These are phyloP conservation scores for Biston betularia DNA, from an alignment of 2,888 invertebrate species.

Conservation along the genomic window DNA sequence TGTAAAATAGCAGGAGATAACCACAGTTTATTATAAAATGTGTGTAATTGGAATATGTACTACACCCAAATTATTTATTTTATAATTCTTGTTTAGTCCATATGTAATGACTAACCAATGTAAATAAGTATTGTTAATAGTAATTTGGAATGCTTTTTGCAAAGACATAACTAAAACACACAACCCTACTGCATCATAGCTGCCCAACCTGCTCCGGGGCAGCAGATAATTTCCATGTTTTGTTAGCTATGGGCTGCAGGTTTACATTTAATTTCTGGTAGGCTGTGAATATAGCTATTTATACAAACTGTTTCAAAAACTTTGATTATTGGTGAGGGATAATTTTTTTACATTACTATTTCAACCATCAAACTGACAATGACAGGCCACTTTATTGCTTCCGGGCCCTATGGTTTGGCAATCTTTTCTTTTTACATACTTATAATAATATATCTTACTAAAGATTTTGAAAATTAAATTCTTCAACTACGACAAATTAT, in stretches of 20 bases:
- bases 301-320: too few relatives aligned
- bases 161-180: neutral
- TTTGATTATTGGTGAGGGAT: too few relatives aligned
- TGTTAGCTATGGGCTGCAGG: too few relatives aligned
- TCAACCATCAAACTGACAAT: neutral
- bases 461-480: neutral
- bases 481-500: neutral
- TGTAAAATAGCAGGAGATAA: conserved; percentile 22
- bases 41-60: neutral
- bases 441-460: neutral
- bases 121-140: neutral
- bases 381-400: too few relatives aligned
- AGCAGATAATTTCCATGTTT: conserved; percentile 1
- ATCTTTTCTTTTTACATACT: too few relatives aligned
- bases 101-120: neutral
- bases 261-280: too few relatives aligned
- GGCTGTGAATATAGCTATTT: too few relatives aligned
- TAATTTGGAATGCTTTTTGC: neutral
- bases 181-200: neutral
- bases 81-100: neutral
- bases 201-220: neutral
- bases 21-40: neutral
- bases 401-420: too few relatives aligned
- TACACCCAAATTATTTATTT: neutral
- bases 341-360: too few relatives aligned